Evolutionary conservation across 2,888 invertebrate species (phyloP), one percentile per base, ranked within the genome.

Genomic region (Lasioglossum lativentre): DNA sequence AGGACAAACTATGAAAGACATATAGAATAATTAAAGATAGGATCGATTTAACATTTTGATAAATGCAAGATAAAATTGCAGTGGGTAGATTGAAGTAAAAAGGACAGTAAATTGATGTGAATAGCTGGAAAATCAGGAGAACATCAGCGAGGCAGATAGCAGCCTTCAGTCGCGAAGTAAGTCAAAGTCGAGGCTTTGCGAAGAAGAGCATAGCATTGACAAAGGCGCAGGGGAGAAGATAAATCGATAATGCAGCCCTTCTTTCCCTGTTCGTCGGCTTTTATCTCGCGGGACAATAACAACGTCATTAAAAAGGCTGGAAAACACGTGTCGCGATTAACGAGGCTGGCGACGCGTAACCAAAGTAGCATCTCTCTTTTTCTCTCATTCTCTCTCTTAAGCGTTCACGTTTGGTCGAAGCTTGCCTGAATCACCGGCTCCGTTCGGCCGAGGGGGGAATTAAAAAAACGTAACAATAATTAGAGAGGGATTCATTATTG

Each of bases 241-340:
- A 74, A 79, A 86, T 82, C 86, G 76, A 86, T 86, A 78, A 77
- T 4, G 78, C 59, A 38, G 47, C 71, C 63, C 74, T 47, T 76
- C 72, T 72, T 75, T 45, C 75, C 14, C 30, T 52, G 42, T 71
- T 52, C 34, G 59, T 68, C 59, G 76, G 47, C 78, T n/a, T 82
- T 78, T 78, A 86, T 82, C 78, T 78, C 70, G 40, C 19, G 68
- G 34, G 59, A 77, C 78, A 75, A 86, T 82, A 82, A 72, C 59
- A 52, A 40, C 75, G 38, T 75, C 75, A 75, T 83, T 83, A 73
- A 77, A 80, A n/a, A 71, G n/a, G 68, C 77, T 12, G 10, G 45
- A 47, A 45, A 47, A 68, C 76, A 45, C 68, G 78, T 83, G 56
- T 87, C 78, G 78, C 86, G 66, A 78, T 87, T 87, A 78, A 83